Evolutionary conservation across 2,888 invertebrate genomes (phyloP).

Genomic region (Metallyticus violacea): DNA sequence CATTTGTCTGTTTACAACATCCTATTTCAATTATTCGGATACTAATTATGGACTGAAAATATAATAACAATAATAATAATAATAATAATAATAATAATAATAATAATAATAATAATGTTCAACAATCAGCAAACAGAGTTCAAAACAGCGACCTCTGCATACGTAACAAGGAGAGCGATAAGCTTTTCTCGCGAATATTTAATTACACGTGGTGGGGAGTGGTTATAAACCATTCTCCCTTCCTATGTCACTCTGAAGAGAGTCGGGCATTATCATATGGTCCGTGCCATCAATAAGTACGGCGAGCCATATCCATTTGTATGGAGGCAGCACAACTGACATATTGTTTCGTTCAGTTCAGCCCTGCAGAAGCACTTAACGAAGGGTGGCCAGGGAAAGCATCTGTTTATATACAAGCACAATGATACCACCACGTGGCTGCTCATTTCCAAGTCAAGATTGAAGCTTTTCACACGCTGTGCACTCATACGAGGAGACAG

Average conservation of each 20-base stretch:
- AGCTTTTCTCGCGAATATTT: not conserved
- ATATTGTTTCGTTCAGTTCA: not conserved
- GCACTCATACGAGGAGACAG: not conserved
- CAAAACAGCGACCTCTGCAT: no score
- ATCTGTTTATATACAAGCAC: not conserved
- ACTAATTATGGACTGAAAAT: no score
- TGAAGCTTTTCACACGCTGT: not conserved
- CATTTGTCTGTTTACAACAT: no score
- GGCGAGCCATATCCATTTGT: not conserved
- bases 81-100: no score
- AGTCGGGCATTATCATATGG: not conserved
- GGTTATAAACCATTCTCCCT: not conserved
- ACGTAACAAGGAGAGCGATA: no score
- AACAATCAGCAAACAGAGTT: no score
- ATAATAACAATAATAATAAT: no score
- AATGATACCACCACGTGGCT: not conserved
- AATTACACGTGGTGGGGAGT: not conserved
- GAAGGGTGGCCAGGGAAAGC: not conserved
- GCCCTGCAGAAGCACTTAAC: not conserved
- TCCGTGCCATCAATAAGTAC: no score
- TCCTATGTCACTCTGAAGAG: not conserved
- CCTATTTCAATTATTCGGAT: no score
- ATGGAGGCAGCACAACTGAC: not conserved
- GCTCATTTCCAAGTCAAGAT: slow-evolving; percentile 7
- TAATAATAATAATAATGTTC: no score